phyloP scores from a whole-genome alignment of 2,113 vertebrate genomes.

The Ursus arctos region DNA sequence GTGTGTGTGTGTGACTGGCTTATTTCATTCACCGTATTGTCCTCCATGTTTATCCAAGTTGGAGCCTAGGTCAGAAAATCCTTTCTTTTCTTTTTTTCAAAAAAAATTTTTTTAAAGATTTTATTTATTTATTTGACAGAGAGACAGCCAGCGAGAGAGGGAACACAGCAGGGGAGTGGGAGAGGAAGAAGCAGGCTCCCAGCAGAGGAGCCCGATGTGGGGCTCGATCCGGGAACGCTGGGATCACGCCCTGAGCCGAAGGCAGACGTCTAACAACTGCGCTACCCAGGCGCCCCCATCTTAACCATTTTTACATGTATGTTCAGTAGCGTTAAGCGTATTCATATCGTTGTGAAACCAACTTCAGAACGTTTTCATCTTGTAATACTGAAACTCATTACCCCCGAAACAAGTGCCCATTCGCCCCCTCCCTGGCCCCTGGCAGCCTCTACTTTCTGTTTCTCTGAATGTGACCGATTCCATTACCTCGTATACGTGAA shows the following conservation, averaged over 20 bases:
- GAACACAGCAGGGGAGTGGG: too few relatives aligned
- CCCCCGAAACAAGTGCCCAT: fast-evolving
- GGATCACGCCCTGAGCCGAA: too few relatives aligned
- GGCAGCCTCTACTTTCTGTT: background rate
- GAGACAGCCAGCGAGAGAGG: too few relatives aligned
- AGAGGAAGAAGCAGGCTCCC: too few relatives aligned
- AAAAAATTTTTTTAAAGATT: too few relatives aligned
- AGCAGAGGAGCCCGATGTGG: too few relatives aligned
- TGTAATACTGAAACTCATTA: background rate
- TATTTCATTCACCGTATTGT: background rate
- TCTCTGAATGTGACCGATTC: background rate
- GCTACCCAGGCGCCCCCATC: too few relatives aligned
- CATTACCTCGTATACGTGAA: background rate
- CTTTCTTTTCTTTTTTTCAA: background rate
- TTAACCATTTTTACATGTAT: too few relatives aligned
- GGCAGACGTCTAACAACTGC: too few relatives aligned
- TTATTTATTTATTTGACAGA: too few relatives aligned
- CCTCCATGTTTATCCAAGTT: background rate
- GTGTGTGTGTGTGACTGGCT: background rate
- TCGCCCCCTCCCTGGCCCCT: background rate
- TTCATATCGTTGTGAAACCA: background rate
- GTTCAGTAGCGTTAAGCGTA: background rate
- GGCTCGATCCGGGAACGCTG: too few relatives aligned
- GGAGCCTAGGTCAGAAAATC: background rate
- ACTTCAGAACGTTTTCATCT: background rate